Evolutionary conservation across 2,888 invertebrate genomes (phyloP), one percentile per base, ranked within the genome.

Genomic region (Euspilapteryx auroguttella): DNA sequence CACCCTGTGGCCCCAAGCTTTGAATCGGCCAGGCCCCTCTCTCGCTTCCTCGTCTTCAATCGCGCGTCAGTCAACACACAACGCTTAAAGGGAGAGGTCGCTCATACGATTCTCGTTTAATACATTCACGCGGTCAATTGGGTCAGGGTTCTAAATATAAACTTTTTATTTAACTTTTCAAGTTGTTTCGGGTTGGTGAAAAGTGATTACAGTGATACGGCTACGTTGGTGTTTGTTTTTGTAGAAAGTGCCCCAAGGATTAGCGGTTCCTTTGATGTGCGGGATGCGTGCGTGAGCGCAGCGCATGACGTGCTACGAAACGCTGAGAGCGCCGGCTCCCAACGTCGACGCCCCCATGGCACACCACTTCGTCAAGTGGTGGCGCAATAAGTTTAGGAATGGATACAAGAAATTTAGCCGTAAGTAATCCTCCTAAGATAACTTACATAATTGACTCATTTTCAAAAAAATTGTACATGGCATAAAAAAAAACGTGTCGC

Each of bases 311-410:
- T 76, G 76, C 73, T 77, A 77, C 76, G 77, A 76, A 66, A 69
- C 73, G 62, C 54, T 76, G 62, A 73, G 69, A 71, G 56, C 68
- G 64, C 59, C 75, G 73, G 75, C 75, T 71, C 63, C 73, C 61
- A 69, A 64, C 63, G 64, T 62, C 52, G 69, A 66, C 73, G 73
- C 69, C 77, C 80, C 79, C 78, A 84, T 84, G 84, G 84, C 84
- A 71, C 82, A 82, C 76, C 83, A 83, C 79, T 79, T 85, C 61
- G 82, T 84, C 68, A 83, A 83, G 79, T 85, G 85, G 85, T 84
- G 84, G 83, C 83, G 82, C 78, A 81, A 82, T 66, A 83, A 83
- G 77, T 82, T 84, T 76, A 79, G 83, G 66, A 83, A 82, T 77
- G 83, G 83, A 75, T 85, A 84, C 66, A 84, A 82, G 73, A 83